A percentile compares a stretch with the other conserved stretches of the same genome.
phyloP scores from a whole-genome alignment of 2,797 vertebrate species.

The Eremophila alpestris region DNA sequence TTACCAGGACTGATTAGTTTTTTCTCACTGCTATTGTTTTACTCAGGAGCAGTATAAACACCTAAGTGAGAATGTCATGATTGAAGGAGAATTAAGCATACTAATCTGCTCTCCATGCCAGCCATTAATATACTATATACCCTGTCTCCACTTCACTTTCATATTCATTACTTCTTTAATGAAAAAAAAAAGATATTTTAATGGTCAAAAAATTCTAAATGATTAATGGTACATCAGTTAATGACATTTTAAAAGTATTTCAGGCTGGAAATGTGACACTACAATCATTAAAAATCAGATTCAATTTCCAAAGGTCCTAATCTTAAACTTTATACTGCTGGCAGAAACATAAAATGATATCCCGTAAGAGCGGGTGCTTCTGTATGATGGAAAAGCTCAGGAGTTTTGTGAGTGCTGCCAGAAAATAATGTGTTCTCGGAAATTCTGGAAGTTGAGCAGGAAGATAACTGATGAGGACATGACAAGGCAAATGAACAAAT shows the following conservation, averaged over 20 bases:
- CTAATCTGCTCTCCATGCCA: slow-evolving; percentile 56
- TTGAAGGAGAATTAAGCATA: slow-evolving; percentile 66
- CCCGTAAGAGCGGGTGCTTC: slow-evolving; percentile 50
- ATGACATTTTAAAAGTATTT: slow-evolving; percentile 78
- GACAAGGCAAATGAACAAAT: slow-evolving; percentile 71
- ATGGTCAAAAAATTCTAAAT: slow-evolving; percentile 75
- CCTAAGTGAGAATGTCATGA: slow-evolving; percentile 18
- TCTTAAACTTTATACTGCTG: slow-evolving; percentile 74
- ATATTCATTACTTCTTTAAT: slow-evolving; percentile 75
- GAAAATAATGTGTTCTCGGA: slow-evolving; percentile 72
- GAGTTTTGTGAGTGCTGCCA: slow-evolving; percentile 61
- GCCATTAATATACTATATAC: slow-evolving; percentile 61
- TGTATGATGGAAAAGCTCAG: slow-evolving; percentile 62
- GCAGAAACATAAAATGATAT: slow-evolving; percentile 77
- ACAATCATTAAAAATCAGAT: slow-evolving; percentile 80
- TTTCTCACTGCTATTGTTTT: neutral
- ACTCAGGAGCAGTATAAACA: slow-evolving; percentile 20
- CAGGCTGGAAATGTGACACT: slow-evolving; percentile 73
- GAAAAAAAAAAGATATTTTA: slow-evolving; percentile 76
- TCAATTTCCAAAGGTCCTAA: slow-evolving; percentile 79
- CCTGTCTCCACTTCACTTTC: slow-evolving; percentile 62
- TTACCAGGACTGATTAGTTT: neutral
- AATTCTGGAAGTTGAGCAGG: slow-evolving; percentile 67
- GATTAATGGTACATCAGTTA: slow-evolving; percentile 74
- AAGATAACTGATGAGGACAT: slow-evolving; percentile 69